Percentiles rank a stretch among this genome's conserved stretches.
phyloP scores from a whole-genome alignment of 2,797 vertebrate species.

The Pseudochromis fuscus region DNA sequence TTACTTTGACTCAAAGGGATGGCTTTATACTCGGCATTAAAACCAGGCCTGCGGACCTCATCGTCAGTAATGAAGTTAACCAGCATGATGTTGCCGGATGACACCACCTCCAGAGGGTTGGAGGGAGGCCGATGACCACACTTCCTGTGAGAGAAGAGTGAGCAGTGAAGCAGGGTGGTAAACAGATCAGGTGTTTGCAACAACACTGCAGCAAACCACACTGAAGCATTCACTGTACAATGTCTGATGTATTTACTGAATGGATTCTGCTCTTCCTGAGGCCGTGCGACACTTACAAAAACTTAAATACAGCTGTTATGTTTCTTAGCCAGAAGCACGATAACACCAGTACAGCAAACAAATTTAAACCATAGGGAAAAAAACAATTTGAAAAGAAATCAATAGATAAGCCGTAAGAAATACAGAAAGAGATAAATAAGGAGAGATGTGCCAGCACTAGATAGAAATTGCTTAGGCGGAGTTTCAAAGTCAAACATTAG shows the following conservation, averaged over 20 bases:
- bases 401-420: constrained; percentile 49
- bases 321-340: constrained; percentile 33
- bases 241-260: constrained; percentile 32
- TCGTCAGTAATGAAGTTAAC: constrained; percentile 82
- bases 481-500: constrained; percentile 78
- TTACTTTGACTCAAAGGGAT: constrained; percentile 69
- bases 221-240: constrained; percentile 2
- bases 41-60: constrained; percentile 72
- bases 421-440: constrained; percentile 50
- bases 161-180: not conserved
- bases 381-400: constrained; percentile 56
- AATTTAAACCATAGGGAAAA: constrained; percentile 50
- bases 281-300: constrained; percentile 1
- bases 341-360: constrained; percentile 49
- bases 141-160: constrained; percentile 68
- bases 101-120: constrained; percentile 81
- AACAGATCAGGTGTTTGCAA: constrained; percentile 18
- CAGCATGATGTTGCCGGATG: constrained; percentile 85
- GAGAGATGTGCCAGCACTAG: constrained; percentile 44
- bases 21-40: constrained; percentile 70
- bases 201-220: constrained; percentile 4
- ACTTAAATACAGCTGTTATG: constrained; percentile 35
- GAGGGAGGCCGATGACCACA: constrained; percentile 86
- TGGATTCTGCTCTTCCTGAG: not conserved
- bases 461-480: constrained; percentile 64